Base-by-base conservation (phyloP, 2,888 invertebrate genomes). In the Apantesis nais region DNA sequence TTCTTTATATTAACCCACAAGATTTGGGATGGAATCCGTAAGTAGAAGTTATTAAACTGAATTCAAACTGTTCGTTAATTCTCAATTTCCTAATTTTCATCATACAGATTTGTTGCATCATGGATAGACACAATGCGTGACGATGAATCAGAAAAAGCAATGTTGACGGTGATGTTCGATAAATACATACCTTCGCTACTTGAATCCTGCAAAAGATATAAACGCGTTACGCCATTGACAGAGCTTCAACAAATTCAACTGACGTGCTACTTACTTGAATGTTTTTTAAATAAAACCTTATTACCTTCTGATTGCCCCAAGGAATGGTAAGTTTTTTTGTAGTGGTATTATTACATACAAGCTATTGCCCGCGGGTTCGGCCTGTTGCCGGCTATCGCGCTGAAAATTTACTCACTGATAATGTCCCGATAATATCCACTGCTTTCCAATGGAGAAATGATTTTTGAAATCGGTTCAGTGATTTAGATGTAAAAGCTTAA, bases 11-110 rank as follows among this genome's bases (percentile, higher is more conserved):
- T 75, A 99, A 99, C 93, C 98, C 98, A 0, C 97, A 98, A 78
- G 99, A 99, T 93, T 96, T 99, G 67, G 99, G 99, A 7, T 99
- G 99, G 99, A 98, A 97, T 92, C 99, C 99, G 93, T 98, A 92
- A 96, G 97, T 95, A 64, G 37, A 52, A 44, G 44, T 12, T 39
- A 11, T 39, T 12, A 39, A 11, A 1, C 12, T 39, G 39, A 11
- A 12, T 39, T 12, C 39, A 39, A 39, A 16, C 14, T 44, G 4
- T 4, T 44, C 16, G 11, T 39, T 44, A 5, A 44, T 44, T 44
- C 44, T 19, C 44, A 44, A 2, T 44, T 16, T 2, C 41, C 41
- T 44, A 5, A 19, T 14, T n/a, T n/a, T 22, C n/a, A 9, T 25
- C 37, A n/a, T 37, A 41, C 77, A 97, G 97, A n/a, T 98, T 96